Percentiles rank a stretch among this genome's conserved stretches.
Evolutionary conservation across 2,113 vertebrate genomes (phyloP).

Genomic region (Percopsis transmontana): DNA sequence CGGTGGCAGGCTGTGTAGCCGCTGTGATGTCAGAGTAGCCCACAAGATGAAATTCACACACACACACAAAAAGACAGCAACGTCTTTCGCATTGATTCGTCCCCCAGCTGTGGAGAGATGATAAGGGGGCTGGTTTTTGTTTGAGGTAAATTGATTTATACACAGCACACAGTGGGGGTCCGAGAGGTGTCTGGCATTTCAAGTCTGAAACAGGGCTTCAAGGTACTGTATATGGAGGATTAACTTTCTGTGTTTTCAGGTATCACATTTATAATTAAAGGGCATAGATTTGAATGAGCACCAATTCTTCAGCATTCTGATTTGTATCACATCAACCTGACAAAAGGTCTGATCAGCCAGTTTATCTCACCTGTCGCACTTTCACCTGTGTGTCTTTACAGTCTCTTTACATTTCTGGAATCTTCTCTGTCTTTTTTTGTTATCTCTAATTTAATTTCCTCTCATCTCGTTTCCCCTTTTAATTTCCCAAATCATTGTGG

Average conservation of each 20-base stretch:
- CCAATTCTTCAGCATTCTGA: neutral
- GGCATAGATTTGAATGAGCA: neutral
- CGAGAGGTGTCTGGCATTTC: slow-evolving; percentile 16
- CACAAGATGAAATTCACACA: slow-evolving; percentile 52
- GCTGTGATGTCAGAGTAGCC: slow-evolving; percentile 20
- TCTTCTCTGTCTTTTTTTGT: neutral
- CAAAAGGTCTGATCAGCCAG: no score
- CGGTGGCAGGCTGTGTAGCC: slow-evolving; percentile 25
- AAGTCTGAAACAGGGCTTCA: neutral
- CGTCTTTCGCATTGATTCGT: slow-evolving; percentile 53
- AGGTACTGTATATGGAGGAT: neutral
- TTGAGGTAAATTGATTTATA: slow-evolving; percentile 65
- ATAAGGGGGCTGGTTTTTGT: slow-evolving; percentile 66
- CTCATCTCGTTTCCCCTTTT: neutral
- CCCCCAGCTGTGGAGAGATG: slow-evolving; percentile 50
- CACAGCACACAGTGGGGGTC: slow-evolving; percentile 37
- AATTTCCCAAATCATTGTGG: neutral
- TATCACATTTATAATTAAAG: neutral
- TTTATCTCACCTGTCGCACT: no score
- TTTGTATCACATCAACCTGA: neutral
- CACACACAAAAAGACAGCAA: slow-evolving; percentile 42
- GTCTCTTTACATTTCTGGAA: neutral
- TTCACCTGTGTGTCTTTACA: neutral
- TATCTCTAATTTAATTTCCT: neutral
- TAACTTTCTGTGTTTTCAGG: neutral